These are phyloP conservation scores for Aythya baeri DNA, from an alignment of 2,113 vertebrate species.

Conservation along the genomic window DNA sequence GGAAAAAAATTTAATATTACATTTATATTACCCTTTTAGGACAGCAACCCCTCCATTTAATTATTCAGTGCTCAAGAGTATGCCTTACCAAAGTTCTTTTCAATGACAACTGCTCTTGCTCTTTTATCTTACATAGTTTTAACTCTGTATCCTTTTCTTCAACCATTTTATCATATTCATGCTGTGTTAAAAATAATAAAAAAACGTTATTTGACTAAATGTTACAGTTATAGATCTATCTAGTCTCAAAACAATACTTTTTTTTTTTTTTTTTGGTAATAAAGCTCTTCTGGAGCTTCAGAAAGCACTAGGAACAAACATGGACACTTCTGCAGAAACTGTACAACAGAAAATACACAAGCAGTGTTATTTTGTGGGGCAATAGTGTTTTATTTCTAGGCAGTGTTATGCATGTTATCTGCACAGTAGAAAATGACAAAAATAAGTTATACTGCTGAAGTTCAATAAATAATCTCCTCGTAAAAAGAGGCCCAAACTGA, in stretches of 20 bases:
- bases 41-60: background rate
- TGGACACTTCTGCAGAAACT: background rate
- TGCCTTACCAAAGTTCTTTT: conserved; percentile 83
- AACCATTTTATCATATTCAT: conserved; percentile 89
- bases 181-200: conserved; percentile 68
- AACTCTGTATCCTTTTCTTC: conserved; percentile 91
- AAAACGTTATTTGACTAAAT: background rate
- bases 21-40: background rate
- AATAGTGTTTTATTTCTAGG: too few species aligned
- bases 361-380: background rate
- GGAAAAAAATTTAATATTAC: background rate
- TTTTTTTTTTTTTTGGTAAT: background rate
- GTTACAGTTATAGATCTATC: background rate
- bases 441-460: background rate
- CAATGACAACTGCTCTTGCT: conserved; percentile 76
- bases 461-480: background rate
- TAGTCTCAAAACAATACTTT: background rate
- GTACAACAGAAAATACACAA: background rate
- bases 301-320: background rate
- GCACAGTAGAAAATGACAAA: background rate
- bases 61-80: background rate
- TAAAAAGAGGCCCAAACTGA: background rate
- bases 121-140: conserved; percentile 80
- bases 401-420: background rate
- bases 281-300: background rate